A percentile compares a stretch with the other conserved stretches of the same genome.
Evolutionary conservation across 1,140 invertebrate genomes (phyloP).

Genomic region (Drosophila takahashii): DNA sequence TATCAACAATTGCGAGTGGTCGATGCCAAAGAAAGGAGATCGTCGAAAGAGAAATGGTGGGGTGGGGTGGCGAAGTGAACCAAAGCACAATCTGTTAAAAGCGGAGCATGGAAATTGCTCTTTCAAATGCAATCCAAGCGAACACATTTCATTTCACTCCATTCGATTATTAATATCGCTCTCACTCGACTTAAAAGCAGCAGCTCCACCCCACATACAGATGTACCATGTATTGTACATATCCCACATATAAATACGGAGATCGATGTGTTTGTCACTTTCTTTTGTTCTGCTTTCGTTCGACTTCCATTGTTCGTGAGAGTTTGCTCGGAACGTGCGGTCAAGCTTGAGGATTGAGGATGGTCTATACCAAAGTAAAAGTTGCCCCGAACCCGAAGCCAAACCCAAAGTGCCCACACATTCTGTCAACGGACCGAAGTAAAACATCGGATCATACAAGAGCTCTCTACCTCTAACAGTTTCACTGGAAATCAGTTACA

Average conservation of each 20-base stretch:
- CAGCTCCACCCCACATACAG: slow-evolving; percentile 15
- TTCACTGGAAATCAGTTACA: slow-evolving; percentile 21
- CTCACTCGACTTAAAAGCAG: slow-evolving; percentile 41
- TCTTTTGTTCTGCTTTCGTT: slow-evolving; percentile 69
- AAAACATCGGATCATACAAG: neutral
- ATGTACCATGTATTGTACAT: neutral
- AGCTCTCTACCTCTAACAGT: slow-evolving; percentile 6
- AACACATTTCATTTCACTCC: slow-evolving; percentile 27
- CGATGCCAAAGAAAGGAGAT: slow-evolving; percentile 21
- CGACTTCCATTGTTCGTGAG: slow-evolving; percentile 38
- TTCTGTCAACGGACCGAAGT: slow-evolving; percentile 19
- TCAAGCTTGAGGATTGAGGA: slow-evolving; percentile 40
- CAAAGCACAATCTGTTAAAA: slow-evolving; percentile 30
- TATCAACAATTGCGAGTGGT: neutral
- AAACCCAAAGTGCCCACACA: slow-evolving; percentile 24
- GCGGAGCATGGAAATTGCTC: slow-evolving; percentile 53
- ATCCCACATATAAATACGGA: neutral
- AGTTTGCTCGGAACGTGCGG: slow-evolving; percentile 54
- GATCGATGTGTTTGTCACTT: slow-evolving; percentile 53
- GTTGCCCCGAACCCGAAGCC: slow-evolving; percentile 23
- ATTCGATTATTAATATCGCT: slow-evolving; percentile 55
- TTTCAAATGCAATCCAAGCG: slow-evolving; percentile 35
- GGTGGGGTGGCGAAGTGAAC: too few species aligned
- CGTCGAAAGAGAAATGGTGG: slow-evolving; percentile 11
- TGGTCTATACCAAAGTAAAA: slow-evolving; percentile 46